Base-by-base conservation (phyloP, 2,113 vertebrate species). In the Pseudorectes ferrugineus region DNA sequence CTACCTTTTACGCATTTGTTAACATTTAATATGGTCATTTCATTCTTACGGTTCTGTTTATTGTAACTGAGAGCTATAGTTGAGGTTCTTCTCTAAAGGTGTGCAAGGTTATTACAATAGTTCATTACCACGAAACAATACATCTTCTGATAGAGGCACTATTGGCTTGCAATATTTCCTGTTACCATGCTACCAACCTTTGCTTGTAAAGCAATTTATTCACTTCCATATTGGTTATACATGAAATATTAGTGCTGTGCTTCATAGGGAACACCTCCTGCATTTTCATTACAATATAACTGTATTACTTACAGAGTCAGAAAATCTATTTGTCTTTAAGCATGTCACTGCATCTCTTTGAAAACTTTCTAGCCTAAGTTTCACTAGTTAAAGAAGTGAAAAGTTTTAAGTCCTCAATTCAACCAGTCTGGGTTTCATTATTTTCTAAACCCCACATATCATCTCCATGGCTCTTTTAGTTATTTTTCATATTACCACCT, bases 181-280 rank as follows among this genome's bases (percentile, higher is more conserved):
- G 29, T 58, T 89, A 81, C 51, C 23, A 12, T 51, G 74, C 67
- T 85, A 88, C 26, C 45, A 93, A 85, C 91, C 76, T 91, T 79
- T 71, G 61, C 63, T 88, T 92, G 40, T 84, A 77, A 94, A 96
- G 48, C 85, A 74, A 93, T 93, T 94, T 86, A 72, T 81, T 94
- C 92, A 88, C 40, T 89, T 92, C 25, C 17, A 28, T 88, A 72
- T 33, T 75, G 57, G 52, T 62, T 89, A 75, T 61, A 88, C 65
- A 83, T 91, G 52, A 66, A 95, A 85, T 73, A 93, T 84, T 85
- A 95, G 77, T 78, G 71, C 42, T 65, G 48, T 77, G 48, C 49
- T 96, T 92, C 79, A 90, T 23, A 81, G 57, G 67, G 40, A 95
- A 92, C 48, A 76, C 40, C 43, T 87, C 46, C 38, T 48, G 57